Conservation (phyloP, 2,797 vertebrate species). For the Vireo griseus region DNA sequence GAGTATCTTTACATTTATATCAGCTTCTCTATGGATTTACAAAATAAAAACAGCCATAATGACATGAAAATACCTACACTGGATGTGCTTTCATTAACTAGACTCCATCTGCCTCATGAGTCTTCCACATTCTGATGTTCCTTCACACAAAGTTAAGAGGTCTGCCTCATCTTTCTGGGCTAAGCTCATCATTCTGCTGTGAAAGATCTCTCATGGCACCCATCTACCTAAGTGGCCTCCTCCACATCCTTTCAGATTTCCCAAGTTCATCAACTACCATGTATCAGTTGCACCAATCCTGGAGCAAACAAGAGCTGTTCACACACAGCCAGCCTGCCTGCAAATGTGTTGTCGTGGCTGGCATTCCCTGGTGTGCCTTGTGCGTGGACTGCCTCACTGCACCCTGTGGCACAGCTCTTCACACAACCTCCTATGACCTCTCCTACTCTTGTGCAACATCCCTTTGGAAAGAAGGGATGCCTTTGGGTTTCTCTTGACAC, state of each 20-base stretch:
- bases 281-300: background rate
- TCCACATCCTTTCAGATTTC: background rate
- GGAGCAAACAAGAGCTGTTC: background rate
- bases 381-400: background rate
- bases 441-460: background rate
- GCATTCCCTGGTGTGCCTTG: accelerated
- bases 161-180: background rate
- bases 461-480: background rate
- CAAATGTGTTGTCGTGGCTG: accelerated
- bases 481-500: background rate
- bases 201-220: background rate
- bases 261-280: background rate
- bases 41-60: background rate
- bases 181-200: background rate
- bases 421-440: background rate
- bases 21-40: background rate
- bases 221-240: background rate
- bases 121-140: background rate
- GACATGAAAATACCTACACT: background rate
- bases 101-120: background rate
- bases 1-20: background rate
- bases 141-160: accelerated
- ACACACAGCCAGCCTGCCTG: background rate
- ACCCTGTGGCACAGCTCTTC: background rate
- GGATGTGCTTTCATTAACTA: background rate